A percentile compares a stretch with the other conserved stretches of the same genome.
phyloP scores from a whole-genome alignment of 2,888 invertebrate genomes.

The Drepanosiphum platanoidis region DNA sequence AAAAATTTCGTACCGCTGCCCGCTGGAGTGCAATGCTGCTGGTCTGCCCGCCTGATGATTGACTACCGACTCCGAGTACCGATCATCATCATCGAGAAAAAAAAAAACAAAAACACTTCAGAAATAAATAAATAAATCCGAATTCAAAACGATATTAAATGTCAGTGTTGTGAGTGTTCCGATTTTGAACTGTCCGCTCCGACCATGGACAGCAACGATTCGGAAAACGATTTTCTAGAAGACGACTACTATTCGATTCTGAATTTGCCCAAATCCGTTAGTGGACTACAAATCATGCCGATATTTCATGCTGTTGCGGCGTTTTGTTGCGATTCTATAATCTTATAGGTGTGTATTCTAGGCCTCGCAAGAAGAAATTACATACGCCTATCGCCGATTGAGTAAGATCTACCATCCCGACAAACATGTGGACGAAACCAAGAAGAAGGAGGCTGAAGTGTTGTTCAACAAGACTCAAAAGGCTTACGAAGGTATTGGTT shows the following conservation, averaged over 20 bases:
- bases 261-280: slow-evolving; percentile 85
- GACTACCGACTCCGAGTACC: too few relatives aligned
- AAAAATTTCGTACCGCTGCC: too few relatives aligned
- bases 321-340: background rate
- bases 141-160: too few relatives aligned
- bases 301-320: background rate
- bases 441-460: slow-evolving; percentile 88
- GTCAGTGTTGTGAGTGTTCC: background rate
- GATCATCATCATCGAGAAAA: too few relatives aligned
- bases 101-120: too few relatives aligned
- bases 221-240: slow-evolving; percentile 68
- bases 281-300: slow-evolving; percentile 64
- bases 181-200: background rate
- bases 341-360: slow-evolving; percentile 68
- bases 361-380: slow-evolving; percentile 94
- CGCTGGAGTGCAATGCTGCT: too few relatives aligned
- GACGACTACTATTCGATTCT: slow-evolving; percentile 90
- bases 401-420: slow-evolving; percentile 97
- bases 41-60: too few relatives aligned
- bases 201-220: slow-evolving; percentile 63
- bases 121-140: too few relatives aligned
- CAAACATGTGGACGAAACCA: slow-evolving; percentile 85
- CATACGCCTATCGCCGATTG: slow-evolving; percentile 88
- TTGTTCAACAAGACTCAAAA: slow-evolving; percentile 92
- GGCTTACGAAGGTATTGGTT: slow-evolving; percentile 85